These are phyloP conservation scores for Heliconius melpomene DNA, from an alignment of 1,140 invertebrate genomes.

Conservation along the genomic window DNA sequence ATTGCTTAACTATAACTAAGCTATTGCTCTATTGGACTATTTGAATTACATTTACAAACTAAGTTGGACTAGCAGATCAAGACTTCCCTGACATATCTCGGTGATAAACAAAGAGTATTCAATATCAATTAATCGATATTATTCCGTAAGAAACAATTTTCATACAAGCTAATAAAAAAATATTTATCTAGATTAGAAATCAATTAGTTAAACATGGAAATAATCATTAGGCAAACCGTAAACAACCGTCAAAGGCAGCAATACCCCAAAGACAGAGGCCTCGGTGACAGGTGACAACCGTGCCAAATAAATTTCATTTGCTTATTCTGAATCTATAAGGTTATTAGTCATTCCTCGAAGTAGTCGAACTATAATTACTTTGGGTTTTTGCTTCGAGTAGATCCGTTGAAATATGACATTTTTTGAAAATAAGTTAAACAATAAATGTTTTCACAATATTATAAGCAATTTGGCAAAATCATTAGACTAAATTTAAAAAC, in stretches of 20 bases:
- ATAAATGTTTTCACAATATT: background rate
- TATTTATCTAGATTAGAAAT: background rate
- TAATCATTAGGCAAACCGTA: conserved; percentile 29
- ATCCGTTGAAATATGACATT: background rate
- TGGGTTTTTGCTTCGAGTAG: background rate
- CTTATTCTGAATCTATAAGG: conserved; percentile 16
- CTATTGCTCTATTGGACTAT: no score
- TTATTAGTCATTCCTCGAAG: conserved; percentile 26
- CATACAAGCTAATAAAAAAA: background rate
- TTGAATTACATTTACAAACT: no score
- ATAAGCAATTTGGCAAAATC: no score
- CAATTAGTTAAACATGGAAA: conserved; percentile 18
- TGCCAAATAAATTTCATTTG: conserved; percentile 32
- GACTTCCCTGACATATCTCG: no score
- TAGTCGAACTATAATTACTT: conserved; percentile 14
- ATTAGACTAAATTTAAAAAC: background rate
- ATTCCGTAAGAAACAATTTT: no score
- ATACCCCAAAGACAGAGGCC: conserved; percentile 21
- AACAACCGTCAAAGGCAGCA: conserved; percentile 22
- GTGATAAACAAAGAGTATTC: no score
- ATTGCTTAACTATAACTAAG: no score
- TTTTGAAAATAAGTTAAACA: background rate
- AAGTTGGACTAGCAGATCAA: no score
- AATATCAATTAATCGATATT: no score
- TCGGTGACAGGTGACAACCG: conserved; percentile 20